Conservation (phyloP, 2,888 invertebrate genomes). For the Ochlodes sylvanus region DNA sequence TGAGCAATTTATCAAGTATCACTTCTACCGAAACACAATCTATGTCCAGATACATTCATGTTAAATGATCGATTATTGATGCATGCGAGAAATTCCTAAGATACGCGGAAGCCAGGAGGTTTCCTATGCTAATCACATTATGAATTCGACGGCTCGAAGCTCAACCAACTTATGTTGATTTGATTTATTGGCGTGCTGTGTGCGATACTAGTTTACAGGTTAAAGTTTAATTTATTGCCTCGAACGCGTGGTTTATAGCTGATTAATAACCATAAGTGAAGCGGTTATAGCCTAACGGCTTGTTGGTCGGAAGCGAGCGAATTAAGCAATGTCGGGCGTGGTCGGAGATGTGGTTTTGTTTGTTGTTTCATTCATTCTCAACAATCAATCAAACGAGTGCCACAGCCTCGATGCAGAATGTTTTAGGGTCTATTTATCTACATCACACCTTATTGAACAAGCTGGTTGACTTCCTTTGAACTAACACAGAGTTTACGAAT, state of each 20-base stretch:
- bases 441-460: too few species aligned
- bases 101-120: constrained; percentile 67
- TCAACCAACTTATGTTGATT: constrained; percentile 25
- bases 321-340: neutral
- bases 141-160: constrained; percentile 48
- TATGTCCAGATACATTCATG: constrained; percentile 55
- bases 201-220: constrained; percentile 30
- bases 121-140: constrained; percentile 71
- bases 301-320: neutral
- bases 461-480: too few species aligned
- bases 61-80: constrained; percentile 72
- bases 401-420: too few species aligned
- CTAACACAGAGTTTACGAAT: too few species aligned
- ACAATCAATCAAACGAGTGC: too few species aligned
- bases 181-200: constrained; percentile 31
- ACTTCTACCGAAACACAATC: constrained; percentile 53
- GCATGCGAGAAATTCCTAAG: constrained; percentile 57
- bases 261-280: constrained; percentile 9
- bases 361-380: too few species aligned
- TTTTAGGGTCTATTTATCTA: too few species aligned
- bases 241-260: constrained; percentile 15
- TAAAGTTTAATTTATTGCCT: constrained; percentile 35
- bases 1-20: too few species aligned
- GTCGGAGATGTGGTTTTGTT: neutral
- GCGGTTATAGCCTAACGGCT: neutral